Percentiles rank a stretch among this genome's conserved stretches.
phyloP scores from a whole-genome alignment of 2,888 invertebrate genomes.

The Drosophila setosimentum region DNA sequence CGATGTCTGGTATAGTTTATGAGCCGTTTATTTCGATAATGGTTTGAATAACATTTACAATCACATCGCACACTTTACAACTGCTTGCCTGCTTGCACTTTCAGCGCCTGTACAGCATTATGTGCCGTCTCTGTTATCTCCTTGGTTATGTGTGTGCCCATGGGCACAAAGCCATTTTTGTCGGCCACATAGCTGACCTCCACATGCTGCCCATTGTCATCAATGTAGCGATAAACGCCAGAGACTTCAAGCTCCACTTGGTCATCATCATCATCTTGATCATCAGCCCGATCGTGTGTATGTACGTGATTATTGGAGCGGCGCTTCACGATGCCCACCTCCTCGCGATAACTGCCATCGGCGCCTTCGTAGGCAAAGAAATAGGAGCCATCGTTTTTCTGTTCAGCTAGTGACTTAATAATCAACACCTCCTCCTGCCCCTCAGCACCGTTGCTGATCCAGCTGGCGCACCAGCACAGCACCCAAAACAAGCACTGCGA shows the following conservation, averaged over 20 bases:
- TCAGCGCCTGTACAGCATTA: conserved; percentile 17
- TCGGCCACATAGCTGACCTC: conserved; percentile 82
- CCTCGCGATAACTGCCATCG: conserved; percentile 81
- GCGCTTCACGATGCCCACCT: conserved; percentile 71
- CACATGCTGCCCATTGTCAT: conserved; percentile 73
- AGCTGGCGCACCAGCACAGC: conserved; percentile 7
- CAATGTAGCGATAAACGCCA: conserved; percentile 80
- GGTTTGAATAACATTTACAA: conserved; percentile 67
- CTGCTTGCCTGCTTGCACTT: conserved; percentile 16
- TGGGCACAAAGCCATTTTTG: conserved; percentile 80
- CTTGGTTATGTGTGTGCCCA: conserved; percentile 69
- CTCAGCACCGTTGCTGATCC: not conserved
- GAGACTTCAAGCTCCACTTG: conserved; percentile 71
- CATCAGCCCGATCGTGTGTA: conserved; percentile 57
- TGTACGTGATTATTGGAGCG: conserved; percentile 14
- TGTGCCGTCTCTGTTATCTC: conserved; percentile 64
- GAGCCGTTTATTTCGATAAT: conserved; percentile 64
- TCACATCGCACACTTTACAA: not conserved
- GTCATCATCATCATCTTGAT: conserved; percentile 60
- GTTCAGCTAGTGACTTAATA: conserved; percentile 68
- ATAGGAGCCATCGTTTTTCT: conserved; percentile 81
- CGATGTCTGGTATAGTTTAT: conserved; percentile 35
- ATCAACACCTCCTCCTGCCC: conserved; percentile 56
- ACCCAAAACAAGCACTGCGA: conserved; percentile 35
- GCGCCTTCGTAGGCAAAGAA: conserved; percentile 75